These are phyloP conservation scores for Acrossocheilus fasciatus DNA, from an alignment of 2,797 vertebrate species.

Conservation along the genomic window DNA sequence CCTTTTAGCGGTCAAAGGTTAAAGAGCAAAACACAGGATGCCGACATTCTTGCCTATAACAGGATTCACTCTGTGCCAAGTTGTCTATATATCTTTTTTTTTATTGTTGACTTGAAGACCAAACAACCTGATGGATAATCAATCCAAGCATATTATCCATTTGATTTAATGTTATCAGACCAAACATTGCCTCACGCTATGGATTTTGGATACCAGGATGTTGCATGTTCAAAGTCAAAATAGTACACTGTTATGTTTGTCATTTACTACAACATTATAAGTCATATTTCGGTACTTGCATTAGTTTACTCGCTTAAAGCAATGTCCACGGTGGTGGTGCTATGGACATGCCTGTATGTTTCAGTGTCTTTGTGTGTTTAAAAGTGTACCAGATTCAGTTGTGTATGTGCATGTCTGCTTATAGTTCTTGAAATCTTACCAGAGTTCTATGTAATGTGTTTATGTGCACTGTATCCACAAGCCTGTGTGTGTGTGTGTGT, in stretches of 20 bases:
- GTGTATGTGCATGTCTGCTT: constrained; percentile 46
- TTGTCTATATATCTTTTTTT: background rate
- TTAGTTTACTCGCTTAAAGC: constrained; percentile 29
- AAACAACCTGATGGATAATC: constrained; percentile 38
- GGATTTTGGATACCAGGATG: constrained; percentile 24
- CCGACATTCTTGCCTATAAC: constrained; percentile 45
- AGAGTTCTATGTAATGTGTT: constrained; percentile 47
- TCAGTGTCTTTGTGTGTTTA: constrained; percentile 51
- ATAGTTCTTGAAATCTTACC: constrained; percentile 18
- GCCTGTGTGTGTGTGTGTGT: constrained; percentile 24
- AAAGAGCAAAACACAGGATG: constrained; percentile 30
- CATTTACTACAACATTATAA: constrained; percentile 20
- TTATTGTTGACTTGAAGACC: constrained; percentile 41
- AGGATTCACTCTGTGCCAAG: constrained; percentile 28
- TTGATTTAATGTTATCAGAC: constrained; percentile 63
- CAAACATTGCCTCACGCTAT: constrained; percentile 66
- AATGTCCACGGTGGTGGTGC: background rate
- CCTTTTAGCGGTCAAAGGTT: constrained; percentile 24
- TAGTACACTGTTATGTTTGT: constrained; percentile 38
- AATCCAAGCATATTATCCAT: constrained; percentile 16
- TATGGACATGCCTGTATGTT: constrained; percentile 17
- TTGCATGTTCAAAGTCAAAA: constrained; percentile 46
- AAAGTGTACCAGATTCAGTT: constrained; percentile 34
- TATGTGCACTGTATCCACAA: constrained; percentile 58
- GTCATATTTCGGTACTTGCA: constrained; percentile 20